Conservation (phyloP, 1,140 invertebrate species). For the Aradophagus sp. region DNA sequence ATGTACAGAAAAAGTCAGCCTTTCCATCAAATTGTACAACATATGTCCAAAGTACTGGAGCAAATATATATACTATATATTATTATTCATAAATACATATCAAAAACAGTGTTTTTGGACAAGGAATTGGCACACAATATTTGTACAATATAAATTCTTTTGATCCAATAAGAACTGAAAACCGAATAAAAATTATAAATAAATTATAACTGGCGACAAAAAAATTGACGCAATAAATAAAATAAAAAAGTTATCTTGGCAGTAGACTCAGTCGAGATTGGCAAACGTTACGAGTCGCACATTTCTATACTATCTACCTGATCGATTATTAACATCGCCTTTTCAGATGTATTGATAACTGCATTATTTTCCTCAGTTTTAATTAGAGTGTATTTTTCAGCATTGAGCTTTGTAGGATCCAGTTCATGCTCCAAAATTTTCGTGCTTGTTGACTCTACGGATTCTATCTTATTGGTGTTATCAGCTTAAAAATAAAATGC, state of each 20-base stretch:
- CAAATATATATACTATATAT: neutral
- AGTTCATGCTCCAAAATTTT: constrained; percentile 74
- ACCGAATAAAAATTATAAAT: constrained; percentile 12
- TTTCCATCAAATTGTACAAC: no score
- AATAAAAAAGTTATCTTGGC: constrained; percentile 47
- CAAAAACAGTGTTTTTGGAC: no score
- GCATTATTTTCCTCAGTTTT: constrained; percentile 68
- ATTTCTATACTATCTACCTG: constrained; percentile 57
- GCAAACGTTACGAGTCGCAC: constrained; percentile 54
- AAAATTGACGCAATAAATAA: constrained; percentile 48
- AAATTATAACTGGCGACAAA: constrained; percentile 29
- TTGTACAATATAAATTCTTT: constrained; percentile 33
- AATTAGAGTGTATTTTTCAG: constrained; percentile 75
- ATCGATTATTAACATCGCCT: constrained; percentile 50
- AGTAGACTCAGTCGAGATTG: constrained; percentile 35
- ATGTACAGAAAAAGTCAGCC: no score
- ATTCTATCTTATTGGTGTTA: constrained; percentile 42
- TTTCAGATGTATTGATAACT: constrained; percentile 48
- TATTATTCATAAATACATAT: no score
- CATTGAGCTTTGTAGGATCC: constrained; percentile 72
- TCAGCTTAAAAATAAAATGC: constrained; percentile 44
- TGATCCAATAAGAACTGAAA: neutral
- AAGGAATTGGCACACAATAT: constrained; percentile 35
- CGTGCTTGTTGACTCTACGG: constrained; percentile 43
- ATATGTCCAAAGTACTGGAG: no score